Evolutionary conservation across 2,888 invertebrate species (phyloP), one percentile per base, ranked within the genome.

Genomic region (Abrostola triplasia): DNA sequence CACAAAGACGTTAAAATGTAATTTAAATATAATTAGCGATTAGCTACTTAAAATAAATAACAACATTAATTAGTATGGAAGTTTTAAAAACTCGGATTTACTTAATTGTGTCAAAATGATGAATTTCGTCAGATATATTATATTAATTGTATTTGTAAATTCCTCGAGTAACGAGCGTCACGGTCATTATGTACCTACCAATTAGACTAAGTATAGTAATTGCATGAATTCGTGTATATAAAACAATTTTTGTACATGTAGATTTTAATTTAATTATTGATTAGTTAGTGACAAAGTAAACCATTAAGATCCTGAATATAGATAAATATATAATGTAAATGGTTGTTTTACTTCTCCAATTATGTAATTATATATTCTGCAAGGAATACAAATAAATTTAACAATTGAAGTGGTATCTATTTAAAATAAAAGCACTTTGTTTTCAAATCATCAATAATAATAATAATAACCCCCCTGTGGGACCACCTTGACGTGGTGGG

Each of bases 201-300:
- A 89, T 83, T 92, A 92, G 87, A 75, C 70, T 90, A 88, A 91
- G 86, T 79, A 83, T 84, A 90, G 88, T 84, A 67, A 84, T 80
- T 91, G 89, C 93, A 91, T 93, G 89, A 85, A 88, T 90, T 91
- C 65, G 88, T 94, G 92, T 94, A 93, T 92, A 93, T 93, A 93
- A 90, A 90, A 87, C 84, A 88, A 92, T 89, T 93, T 93, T 94
- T 94, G 93, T 94, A 94, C 93, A 94, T 93, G 89, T 94, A 93
- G 92, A 84, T 88, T 90, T 89, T 92, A 91, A 91, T 92, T 94
- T 93, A 92, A 92, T 87, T 89, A 90, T 91, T 88, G 87, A 90
- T 80, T 90, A 90, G 86, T 88, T 92, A 92, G 91, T 86, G 87
- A 94, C 91, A 92, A 94, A 93, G 90, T 92, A 90, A 90, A 90